These are phyloP conservation scores for Malthinus flaveolus DNA, from an alignment of 2,888 invertebrate species.

Conservation along the genomic window DNA sequence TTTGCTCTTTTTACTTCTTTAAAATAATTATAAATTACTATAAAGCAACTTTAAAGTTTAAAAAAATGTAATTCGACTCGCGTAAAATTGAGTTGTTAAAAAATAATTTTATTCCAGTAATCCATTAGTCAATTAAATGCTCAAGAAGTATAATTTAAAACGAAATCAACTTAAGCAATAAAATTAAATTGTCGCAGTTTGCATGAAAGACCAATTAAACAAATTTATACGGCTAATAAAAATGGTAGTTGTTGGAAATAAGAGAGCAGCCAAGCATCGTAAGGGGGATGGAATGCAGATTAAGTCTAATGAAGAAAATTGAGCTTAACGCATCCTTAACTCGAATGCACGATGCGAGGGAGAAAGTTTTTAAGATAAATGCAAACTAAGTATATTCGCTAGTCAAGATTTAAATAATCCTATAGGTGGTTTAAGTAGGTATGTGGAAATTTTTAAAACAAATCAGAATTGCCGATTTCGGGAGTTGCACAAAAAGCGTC, in stretches of 20 bases:
- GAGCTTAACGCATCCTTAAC: conserved; percentile 55
- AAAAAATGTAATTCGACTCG: no score
- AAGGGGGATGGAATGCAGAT: conserved; percentile 50
- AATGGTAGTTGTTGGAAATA: conserved; percentile 48
- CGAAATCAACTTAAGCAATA: conserved; percentile 22
- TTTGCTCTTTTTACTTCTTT: neutral
- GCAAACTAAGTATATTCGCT: conserved; percentile 7
- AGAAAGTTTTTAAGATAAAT: conserved; percentile 24
- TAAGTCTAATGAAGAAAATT: conserved; percentile 54
- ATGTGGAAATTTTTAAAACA: no score
- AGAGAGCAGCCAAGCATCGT: conserved; percentile 42
- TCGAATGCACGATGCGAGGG: conserved; percentile 32
- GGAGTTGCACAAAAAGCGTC: no score
- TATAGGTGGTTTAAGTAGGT: no score
- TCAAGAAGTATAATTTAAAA: conserved; percentile 7
- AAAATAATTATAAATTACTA: neutral
- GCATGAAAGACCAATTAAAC: conserved; percentile 54
- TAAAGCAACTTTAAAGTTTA: no score
- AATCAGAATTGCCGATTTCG: no score
- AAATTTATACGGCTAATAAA: conserved; percentile 55
- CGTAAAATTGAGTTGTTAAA: no score
- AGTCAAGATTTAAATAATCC: no score
- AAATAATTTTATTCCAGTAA: neutral
- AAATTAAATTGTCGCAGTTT: conserved; percentile 40
- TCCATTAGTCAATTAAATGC: conserved; percentile 6